phyloP scores from a whole-genome alignment of 2,113 vertebrate species.

The pig (Sus scrofa) region DNA sequence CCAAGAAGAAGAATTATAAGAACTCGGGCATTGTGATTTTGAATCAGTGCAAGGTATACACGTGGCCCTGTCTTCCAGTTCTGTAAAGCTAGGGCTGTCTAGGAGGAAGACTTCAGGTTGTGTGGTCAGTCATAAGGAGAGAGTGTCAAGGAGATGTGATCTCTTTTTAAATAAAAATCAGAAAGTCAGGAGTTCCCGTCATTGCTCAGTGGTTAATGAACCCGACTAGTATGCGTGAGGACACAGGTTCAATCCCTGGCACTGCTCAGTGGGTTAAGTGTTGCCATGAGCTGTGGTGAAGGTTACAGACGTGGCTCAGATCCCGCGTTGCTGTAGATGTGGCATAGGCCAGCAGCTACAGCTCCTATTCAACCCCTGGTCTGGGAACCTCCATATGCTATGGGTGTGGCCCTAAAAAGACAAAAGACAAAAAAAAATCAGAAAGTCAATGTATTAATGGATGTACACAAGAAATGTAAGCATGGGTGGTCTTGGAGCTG shows the following conservation, averaged over 20 bases:
- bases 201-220: too few relatives aligned
- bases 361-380: too few relatives aligned
- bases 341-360: too few relatives aligned
- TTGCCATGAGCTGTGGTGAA: too few relatives aligned
- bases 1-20: slow-evolving; percentile 99
- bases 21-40: slow-evolving; percentile 98
- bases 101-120: not conserved
- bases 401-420: too few relatives aligned
- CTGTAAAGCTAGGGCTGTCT: not conserved
- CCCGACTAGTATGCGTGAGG: too few relatives aligned
- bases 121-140: not conserved
- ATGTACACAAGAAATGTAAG: not conserved
- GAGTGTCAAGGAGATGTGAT: not conserved
- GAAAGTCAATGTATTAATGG: not conserved
- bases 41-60: slow-evolving; percentile 95
- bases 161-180: slow-evolving; percentile 30
- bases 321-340: too few relatives aligned
- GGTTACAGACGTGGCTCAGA: too few relatives aligned
- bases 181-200: too few relatives aligned
- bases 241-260: too few relatives aligned
- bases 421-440: slow-evolving; percentile 36
- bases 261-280: too few relatives aligned
- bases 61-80: not conserved
- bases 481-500: not conserved
- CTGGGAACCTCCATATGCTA: too few relatives aligned